A percentile compares a stretch with the other conserved stretches of the same genome.
phyloP scores from a whole-genome alignment of 1,140 invertebrate species.

The Drosophila equinoxialis region DNA sequence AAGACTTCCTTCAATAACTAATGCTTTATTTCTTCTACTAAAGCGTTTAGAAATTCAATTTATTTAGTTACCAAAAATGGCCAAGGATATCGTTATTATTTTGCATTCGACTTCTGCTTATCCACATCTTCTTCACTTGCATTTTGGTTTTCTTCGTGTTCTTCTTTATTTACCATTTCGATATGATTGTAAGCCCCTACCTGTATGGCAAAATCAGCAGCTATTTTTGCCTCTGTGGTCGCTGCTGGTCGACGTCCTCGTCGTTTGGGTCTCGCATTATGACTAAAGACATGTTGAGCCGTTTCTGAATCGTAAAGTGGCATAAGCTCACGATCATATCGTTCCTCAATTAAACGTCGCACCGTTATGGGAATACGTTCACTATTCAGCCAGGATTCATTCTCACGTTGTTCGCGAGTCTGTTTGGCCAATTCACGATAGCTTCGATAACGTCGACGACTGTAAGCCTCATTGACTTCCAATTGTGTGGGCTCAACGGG shows the following conservation, averaged over 20 bases:
- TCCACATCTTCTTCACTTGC: neutral
- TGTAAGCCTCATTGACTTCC: neutral
- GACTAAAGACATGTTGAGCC: slow-evolving; percentile 36
- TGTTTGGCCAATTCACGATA: neutral
- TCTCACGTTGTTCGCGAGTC: slow-evolving; percentile 13
- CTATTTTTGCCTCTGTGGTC: slow-evolving; percentile 12
- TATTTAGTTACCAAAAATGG: too few relatives aligned
- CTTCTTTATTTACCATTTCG: neutral
- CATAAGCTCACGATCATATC: neutral
- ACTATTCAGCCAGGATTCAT: slow-evolving; percentile 23
- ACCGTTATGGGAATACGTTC: slow-evolving; percentile 24
- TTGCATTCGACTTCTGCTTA: too few relatives aligned
- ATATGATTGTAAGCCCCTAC: neutral
- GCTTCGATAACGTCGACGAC: neutral
- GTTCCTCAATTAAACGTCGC: slow-evolving; percentile 17
- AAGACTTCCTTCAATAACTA: too few relatives aligned
- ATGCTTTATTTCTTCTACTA: too few relatives aligned
- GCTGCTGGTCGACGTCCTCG: slow-evolving; percentile 29
- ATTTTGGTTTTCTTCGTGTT: neutral
- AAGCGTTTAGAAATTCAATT: too few relatives aligned
- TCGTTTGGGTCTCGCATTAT: slow-evolving; percentile 4
- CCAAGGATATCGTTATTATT: too few relatives aligned
- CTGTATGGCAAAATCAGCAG: slow-evolving; percentile 26
- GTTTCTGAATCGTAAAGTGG: slow-evolving; percentile 8
- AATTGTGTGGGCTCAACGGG: slow-evolving; percentile 7